Evolutionary conservation across 2,797 vertebrate species (phyloP).

Genomic region (Melopsittacus undulatus): DNA sequence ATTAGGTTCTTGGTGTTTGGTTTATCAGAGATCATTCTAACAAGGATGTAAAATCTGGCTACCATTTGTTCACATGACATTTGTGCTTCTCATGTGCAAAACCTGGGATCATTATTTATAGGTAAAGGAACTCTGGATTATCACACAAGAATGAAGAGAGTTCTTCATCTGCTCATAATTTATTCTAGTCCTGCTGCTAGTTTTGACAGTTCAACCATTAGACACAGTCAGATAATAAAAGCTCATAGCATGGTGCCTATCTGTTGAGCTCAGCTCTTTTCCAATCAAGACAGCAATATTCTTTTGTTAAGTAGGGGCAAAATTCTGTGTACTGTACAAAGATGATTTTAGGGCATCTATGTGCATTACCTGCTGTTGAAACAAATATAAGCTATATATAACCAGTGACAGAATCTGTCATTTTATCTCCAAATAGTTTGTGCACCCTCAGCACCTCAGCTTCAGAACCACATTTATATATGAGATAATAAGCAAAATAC

Average conservation of each 20-base stretch:
- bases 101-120: slow-evolving; percentile 2
- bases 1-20: not conserved
- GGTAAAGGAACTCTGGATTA: slow-evolving; percentile 18
- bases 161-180: slow-evolving; percentile 36
- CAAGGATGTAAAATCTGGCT: not conserved
- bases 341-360: not conserved
- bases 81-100: not conserved
- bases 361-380: not conserved
- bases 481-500: not conserved
- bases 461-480: not conserved
- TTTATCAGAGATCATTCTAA: not conserved
- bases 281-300: not conserved
- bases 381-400: not conserved
- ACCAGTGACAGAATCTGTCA: not conserved
- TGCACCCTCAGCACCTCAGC: not conserved
- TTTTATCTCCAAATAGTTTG: not conserved
- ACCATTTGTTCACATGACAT: not conserved
- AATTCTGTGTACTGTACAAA: not conserved
- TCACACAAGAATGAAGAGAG: not conserved
- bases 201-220: slow-evolving; percentile 37
- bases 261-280: not conserved
- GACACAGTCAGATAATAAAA: slow-evolving; percentile 53
- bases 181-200: slow-evolving; percentile 5
- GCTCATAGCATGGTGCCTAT: slow-evolving; percentile 16
- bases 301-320: not conserved